Base-by-base conservation (phyloP, 2,113 vertebrate genomes). In the Ursus arctos region DNA sequence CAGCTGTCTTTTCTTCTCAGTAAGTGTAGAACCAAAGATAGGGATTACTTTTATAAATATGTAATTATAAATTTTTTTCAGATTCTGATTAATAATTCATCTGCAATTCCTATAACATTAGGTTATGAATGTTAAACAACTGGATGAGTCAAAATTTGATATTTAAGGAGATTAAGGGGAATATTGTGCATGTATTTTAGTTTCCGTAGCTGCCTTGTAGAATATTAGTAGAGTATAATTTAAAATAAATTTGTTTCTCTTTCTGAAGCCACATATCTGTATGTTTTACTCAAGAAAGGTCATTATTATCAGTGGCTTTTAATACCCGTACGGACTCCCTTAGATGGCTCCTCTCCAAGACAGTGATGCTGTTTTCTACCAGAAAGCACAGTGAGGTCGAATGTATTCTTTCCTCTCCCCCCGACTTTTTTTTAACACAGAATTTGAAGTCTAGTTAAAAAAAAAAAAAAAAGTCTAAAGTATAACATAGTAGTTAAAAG, bases 21-120 rank as follows among this genome's bases (percentile, higher is more conserved):
- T 67, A 72, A 94, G 33, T 88, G 26, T 71, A 86, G 69, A 96
- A 83, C 84, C 90, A 91, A 95, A 98, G 97, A 97, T 96, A 96
- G 96, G 96, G 94, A 96, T 96, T 98, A 97, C 90, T 97, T 97
- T 97, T 96, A 97, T 97, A 98, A 98, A 98, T 97, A 97, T 97
- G 95, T 96, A 98, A 98, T 98, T 98, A 97, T 91, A 81, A 96
- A 14, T 85, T 97, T 97, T 97, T 97, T 97, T 95, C 89, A 94
- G 59, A 89, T 91, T 96, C 81, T 97, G 97, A 98, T 97, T 98
- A 98, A 98, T 98, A 98, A 98, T 98, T 98, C 97, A 98, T 98
- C 36, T 61, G 33, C 36, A 76, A 71, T n/a, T 96, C 69, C 72
- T 89, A 79, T 93, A 98, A 94, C 91, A 94, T 95, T 96, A 96